Conservation (phyloP, 2,797 vertebrate genomes). For the Semaprochilodus insignis region DNA sequence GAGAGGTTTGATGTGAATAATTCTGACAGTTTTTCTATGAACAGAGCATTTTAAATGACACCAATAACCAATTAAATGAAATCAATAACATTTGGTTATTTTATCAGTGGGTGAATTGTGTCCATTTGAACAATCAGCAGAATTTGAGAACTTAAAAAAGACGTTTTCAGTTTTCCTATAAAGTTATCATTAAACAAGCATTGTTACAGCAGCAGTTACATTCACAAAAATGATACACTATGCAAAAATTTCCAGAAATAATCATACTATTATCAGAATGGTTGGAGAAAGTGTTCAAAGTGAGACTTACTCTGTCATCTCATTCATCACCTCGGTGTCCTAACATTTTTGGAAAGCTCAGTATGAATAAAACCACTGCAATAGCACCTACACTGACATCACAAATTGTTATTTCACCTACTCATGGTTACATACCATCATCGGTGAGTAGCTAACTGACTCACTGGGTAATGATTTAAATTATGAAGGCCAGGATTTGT, state of each 20-base stretch:
- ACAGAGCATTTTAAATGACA: no score
- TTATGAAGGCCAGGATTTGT: not conserved
- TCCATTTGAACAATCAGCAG: no score
- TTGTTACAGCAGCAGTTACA: no score
- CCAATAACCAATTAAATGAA: no score
- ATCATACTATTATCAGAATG: not conserved
- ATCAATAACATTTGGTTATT: no score
- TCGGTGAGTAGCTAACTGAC: not conserved
- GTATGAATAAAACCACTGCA: slow-evolving; percentile 6
- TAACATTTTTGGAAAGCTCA: not conserved
- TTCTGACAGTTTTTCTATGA: no score
- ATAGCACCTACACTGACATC: not conserved
- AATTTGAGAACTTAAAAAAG: no score
- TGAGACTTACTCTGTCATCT: not conserved
- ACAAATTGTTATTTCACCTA: not conserved
- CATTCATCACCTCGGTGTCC: not conserved
- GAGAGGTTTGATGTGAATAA: no score
- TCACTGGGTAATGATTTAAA: not conserved
- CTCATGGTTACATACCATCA: not conserved
- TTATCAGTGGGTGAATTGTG: no score
- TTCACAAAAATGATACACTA: no score
- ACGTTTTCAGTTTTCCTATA: no score
- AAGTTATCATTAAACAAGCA: no score
- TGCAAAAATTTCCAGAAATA: not conserved
- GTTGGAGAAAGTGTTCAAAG: not conserved